phyloP scores from a whole-genome alignment of 2,113 vertebrate species.

The Crotalus horridus region DNA sequence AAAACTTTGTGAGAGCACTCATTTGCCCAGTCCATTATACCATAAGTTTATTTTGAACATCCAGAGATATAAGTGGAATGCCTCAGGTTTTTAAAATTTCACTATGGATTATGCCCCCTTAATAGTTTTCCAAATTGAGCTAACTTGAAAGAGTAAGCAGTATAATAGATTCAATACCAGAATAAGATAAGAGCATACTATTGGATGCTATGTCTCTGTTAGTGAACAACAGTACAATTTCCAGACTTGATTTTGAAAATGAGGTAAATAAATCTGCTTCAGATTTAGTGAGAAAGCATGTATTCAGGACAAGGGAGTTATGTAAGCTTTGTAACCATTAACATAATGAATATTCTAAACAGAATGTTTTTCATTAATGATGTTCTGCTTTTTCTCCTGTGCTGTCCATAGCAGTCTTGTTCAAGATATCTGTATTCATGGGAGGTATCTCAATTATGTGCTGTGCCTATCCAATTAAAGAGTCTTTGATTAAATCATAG shows the following conservation, averaged over 20 bases:
- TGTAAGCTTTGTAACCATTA: slow-evolving; percentile 1
- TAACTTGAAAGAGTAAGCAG: background rate
- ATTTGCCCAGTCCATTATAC: background rate
- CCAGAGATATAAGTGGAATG: background rate
- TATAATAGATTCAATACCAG: background rate
- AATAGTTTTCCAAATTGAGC: background rate
- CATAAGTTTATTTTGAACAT: background rate
- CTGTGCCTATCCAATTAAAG: background rate
- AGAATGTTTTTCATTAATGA: background rate
- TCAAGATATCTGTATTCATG: background rate
- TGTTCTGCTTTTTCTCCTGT: background rate
- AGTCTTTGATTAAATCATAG: background rate
- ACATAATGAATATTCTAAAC: slow-evolving; percentile 8
- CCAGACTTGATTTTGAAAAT: background rate
- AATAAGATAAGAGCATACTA: background rate
- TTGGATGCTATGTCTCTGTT: background rate
- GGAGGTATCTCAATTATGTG: background rate
- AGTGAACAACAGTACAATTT: background rate
- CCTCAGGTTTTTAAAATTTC: background rate
- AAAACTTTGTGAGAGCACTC: background rate
- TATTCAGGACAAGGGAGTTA: background rate
- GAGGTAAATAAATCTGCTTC: background rate
- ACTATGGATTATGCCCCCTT: background rate
- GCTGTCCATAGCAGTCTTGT: background rate
- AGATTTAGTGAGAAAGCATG: background rate